A percentile compares a stretch with the other conserved stretches of the same genome.
phyloP scores from a whole-genome alignment of 2,113 vertebrate genomes.

The Festucalex cinctus region DNA sequence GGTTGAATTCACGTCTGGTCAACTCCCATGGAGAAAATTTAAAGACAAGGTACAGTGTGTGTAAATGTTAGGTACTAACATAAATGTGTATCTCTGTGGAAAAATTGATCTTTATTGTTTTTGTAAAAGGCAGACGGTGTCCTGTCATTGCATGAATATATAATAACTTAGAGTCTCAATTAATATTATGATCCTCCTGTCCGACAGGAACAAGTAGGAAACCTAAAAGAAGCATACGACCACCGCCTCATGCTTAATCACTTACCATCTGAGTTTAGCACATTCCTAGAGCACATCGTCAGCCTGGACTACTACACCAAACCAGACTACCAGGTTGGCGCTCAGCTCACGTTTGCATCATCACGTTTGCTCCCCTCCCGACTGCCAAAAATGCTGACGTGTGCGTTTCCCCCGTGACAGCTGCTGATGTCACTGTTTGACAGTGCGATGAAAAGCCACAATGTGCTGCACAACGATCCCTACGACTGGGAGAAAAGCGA shows the following conservation, averaged over 20 bases:
- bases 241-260: constrained; percentile 96
- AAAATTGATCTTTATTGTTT: not conserved
- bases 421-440: constrained; percentile 61
- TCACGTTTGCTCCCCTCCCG: constrained; percentile 5
- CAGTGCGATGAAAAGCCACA: constrained; percentile 88
- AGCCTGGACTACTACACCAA: constrained; percentile 95
- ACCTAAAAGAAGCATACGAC: constrained; percentile 94
- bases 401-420: constrained; percentile 1
- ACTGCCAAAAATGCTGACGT: not conserved
- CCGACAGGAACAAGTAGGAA: constrained; percentile 93
- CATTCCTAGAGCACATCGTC: constrained; percentile 91
- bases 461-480: constrained; percentile 87
- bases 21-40: constrained; percentile 97
- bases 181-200: not conserved
- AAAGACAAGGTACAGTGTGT: constrained; percentile 87
- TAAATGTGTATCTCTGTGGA: not conserved
- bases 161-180: not conserved
- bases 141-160: no score
- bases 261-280: constrained; percentile 88
- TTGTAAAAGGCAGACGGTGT: not conserved
- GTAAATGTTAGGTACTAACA: not conserved
- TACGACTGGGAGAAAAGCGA: constrained; percentile 98
- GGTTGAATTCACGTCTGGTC: constrained; percentile 94
- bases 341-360: constrained; percentile 1
- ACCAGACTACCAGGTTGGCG: constrained; percentile 90